Base-by-base conservation (phyloP, 2,113 vertebrate species). In the Prinia subflava region DNA sequence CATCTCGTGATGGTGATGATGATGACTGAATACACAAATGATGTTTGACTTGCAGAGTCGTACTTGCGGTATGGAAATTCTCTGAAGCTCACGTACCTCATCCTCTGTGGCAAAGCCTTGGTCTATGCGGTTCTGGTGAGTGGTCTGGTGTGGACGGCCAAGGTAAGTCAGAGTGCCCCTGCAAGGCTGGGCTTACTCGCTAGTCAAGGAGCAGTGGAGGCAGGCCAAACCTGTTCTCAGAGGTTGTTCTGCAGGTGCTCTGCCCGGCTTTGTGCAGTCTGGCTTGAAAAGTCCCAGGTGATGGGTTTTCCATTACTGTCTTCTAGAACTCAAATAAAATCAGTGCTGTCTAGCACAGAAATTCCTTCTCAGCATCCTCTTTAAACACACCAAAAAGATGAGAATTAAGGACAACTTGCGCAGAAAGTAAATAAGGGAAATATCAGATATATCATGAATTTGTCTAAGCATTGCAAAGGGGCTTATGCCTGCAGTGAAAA, bases 51-150 rank as follows among this genome's bases (percentile, higher is more conserved):
- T 94, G 63, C 96, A 98, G 98, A 10, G 2, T 96, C 96, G 25
- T 98, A 97, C 28, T 50, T 96, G n/a, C 19, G 83, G 25, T 93
- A 96, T 4, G 55, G 97, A 70, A 95, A 97, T 67, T 97, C 98
- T 31, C 93, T 97, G 91, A 98, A 97, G 63, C 50, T 98, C 60
- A 92, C 97, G 16, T 98, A 98, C 55, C 87, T 97, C 87, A 88
- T 98, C 49, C 95, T 98, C 42, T 96, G 97, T 69, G 94, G 97
- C 37, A 98, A 98, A 78, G 97, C 97, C 22, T 86, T 97, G 16
- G 59, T 98, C 35, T 98, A 98, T 5, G 98, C 97, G 4, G 17
- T 97, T 88, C 77, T 98, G 68, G 94, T 97, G 89, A 97, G 97
- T 16, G 6, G 53, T 22, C 80, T 98, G 35, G 73, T 96, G 84